Evolutionary conservation across 2,797 vertebrate genomes (phyloP), one percentile per base, ranked within the genome.

Genomic region (Gadopsis marmoratus): DNA sequence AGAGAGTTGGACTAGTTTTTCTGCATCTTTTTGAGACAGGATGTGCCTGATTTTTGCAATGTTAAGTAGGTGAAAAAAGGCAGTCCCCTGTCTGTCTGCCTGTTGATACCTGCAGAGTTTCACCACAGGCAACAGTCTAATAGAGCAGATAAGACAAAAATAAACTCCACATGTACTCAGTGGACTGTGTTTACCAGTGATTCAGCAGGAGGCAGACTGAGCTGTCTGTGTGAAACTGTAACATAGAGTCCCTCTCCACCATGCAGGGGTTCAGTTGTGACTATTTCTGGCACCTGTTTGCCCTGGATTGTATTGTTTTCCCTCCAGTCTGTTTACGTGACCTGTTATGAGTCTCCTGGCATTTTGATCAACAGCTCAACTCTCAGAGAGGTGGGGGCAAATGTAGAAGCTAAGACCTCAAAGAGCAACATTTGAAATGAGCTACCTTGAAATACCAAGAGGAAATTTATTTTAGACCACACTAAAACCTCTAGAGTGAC

Each of bases 231-330:
- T 48, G 47, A 61, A 41, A 14, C 71, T 59, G 74, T 65, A 67
- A n/a, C 70, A 21, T 48, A 64, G 81, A 74, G 47, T 47, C 60
- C 60, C 74, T 45, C 39, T 51, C 39, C 50, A 3, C 60, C 35
- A 0, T 14, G 56, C 48, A 3, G 45, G 69, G 74, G 47, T 86
- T 78, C 50, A 82, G 21, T 48, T 14, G 37, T 0, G 48, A 65
- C 88, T 92, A 92, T 91, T 92, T 82, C 45, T 89, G 86, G 71
- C 19, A 7, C 54, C 79, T 90, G 89, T 92, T 91, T 93, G 83
- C 79, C 39, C 14, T 17, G 37, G 16, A 29, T 79, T 71, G 47
- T 80, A 73, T 89, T 83, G 65, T 86, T 82, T 78, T 59, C 39
- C 51, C 19, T 12, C 6, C 45, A 2, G 68, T 50, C 23, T 86